phyloP scores from a whole-genome alignment of 2,113 vertebrate genomes.

The Cebidichthys violaceus region DNA sequence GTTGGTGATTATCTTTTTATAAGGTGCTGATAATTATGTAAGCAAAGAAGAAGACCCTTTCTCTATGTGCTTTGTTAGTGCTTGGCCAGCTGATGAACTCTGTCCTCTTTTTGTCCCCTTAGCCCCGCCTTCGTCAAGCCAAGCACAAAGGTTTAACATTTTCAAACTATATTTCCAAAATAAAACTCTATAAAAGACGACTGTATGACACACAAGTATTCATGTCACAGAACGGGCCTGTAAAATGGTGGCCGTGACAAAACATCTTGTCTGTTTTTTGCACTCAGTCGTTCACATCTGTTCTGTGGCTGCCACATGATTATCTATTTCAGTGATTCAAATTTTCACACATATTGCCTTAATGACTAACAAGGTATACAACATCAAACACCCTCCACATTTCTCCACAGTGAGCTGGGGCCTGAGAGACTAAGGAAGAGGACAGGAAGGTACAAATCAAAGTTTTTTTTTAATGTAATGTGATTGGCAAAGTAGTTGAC shows the following conservation, averaged over 20 bases:
- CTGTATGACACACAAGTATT: neutral
- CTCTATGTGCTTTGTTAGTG: neutral
- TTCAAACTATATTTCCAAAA: conserved; percentile 5
- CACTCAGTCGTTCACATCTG: neutral
- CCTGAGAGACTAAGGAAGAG: neutral
- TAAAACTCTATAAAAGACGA: neutral
- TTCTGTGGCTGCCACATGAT: neutral
- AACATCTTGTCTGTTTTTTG: neutral
- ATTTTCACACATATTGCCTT: neutral
- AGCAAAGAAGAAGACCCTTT: neutral
- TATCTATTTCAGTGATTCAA: neutral
- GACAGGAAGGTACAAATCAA: neutral
- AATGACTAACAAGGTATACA: neutral
- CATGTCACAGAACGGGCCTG: neutral
- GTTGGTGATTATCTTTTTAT: neutral
- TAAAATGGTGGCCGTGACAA: neutral
- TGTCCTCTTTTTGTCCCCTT: neutral
- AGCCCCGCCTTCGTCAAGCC: neutral
- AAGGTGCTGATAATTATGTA: neutral
- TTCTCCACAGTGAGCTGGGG: neutral
- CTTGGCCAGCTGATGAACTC: neutral
- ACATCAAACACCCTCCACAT: neutral
- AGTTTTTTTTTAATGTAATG: neutral
- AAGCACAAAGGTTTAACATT: neutral
- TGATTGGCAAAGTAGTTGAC: neutral